Base-by-base conservation (phyloP, 2,797 vertebrate species). In the Poecile montanus region DNA sequence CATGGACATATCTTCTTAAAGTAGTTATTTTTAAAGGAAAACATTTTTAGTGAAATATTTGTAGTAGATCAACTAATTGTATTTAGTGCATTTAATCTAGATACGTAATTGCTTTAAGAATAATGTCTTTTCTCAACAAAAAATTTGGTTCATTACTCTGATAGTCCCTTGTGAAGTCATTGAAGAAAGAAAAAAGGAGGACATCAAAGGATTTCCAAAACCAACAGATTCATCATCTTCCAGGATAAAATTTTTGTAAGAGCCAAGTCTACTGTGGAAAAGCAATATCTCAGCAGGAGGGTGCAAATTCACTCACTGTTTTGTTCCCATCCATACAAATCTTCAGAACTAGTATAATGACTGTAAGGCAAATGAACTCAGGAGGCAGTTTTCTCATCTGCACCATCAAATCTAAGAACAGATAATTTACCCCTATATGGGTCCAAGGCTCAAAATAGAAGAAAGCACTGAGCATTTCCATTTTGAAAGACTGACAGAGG, bases 211-310 rank as follows among this genome's bases (percentile, higher is more conserved):
- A 58, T 13, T 76, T 30, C 30, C n/a, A 72, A 84, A 92, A 16
- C 34, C 53, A 93, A 79, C n/a, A 95, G 74, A 84, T 79, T 85
- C 53, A 67, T 91, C 79, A 73, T 91, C 48, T 91, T 82, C 40
- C 71, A 92, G 77, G 63, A 79, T 26, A 71, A 56, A 63, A 6
- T 51, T 88, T 90, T 91, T 83, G 21, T 45, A 70, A 89, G 89
- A 93, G n/a, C 16, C 75, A 85, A 87, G 65, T 21, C 38, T 75
- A 47, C 71, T 71, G 30, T 91, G 57, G 53, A 90, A 88, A 94
- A 91, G 42, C 34, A 79, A 60, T 91, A 76, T 44, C 79, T 94
- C 68, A 85, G 83, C 68, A 93, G 85, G 62, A 88, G 70, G 76
- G 61, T 84, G 21, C 9, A 90, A 95, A 88, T 71, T 93, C 29